phyloP scores from a whole-genome alignment of 2,888 invertebrate species.

The Phlogophora meticulosa region DNA sequence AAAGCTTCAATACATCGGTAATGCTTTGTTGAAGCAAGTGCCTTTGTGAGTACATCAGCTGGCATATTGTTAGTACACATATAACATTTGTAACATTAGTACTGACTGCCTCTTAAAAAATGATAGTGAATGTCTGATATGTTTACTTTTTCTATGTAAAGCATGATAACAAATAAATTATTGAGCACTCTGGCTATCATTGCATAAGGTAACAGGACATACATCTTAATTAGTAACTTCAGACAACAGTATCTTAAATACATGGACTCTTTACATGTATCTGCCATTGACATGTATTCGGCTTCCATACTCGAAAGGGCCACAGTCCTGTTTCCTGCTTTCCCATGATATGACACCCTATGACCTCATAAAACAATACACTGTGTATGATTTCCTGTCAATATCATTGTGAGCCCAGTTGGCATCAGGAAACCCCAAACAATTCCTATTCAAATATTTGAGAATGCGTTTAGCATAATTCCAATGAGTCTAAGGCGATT shows the following conservation, averaged over 20 bases:
- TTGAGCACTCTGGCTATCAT: neutral
- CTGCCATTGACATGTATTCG: slow-evolving; percentile 1
- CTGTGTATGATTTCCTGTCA: neutral
- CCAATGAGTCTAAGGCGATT: slow-evolving; percentile 23
- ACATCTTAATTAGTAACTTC: neutral
- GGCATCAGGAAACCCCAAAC: neutral
- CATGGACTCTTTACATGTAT: slow-evolving; percentile 3
- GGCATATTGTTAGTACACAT: too few relatives aligned
- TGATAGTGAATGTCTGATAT: too few relatives aligned
- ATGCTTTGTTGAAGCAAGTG: too few relatives aligned
- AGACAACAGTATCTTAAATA: neutral
- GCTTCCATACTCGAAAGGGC: slow-evolving; percentile 4
- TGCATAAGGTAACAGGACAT: neutral
- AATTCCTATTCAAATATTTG: neutral
- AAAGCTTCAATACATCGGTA: too few relatives aligned
- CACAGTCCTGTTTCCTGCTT: slow-evolving; percentile 27
- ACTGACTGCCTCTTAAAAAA: too few relatives aligned
- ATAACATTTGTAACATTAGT: too few relatives aligned
- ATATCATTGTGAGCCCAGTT: neutral
- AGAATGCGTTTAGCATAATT: neutral
- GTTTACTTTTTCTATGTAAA: too few relatives aligned
- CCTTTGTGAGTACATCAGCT: too few relatives aligned
- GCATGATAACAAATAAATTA: neutral
- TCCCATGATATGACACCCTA: neutral
- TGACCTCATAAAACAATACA: slow-evolving; percentile 1